Conservation (phyloP, 2,113 vertebrate species). For the Sinocyclocheilus anshuiensis region DNA sequence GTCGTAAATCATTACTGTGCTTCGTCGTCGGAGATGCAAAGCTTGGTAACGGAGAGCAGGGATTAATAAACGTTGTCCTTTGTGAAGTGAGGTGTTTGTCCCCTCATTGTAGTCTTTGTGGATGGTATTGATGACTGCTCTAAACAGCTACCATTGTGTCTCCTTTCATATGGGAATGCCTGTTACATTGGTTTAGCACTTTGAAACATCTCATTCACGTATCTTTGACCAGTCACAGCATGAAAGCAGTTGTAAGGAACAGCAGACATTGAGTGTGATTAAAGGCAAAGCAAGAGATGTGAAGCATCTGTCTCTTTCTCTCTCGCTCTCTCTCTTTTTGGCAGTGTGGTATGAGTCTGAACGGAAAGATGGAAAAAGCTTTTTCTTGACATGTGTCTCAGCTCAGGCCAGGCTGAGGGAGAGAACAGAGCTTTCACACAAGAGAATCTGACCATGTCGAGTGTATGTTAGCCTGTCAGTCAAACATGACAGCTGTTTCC, state of each 20-base stretch:
- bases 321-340: conserved; percentile 8
- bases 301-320: conserved; percentile 44
- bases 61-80: conserved; percentile 48
- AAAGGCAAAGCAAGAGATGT: conserved; percentile 48
- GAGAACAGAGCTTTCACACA: conserved; percentile 51
- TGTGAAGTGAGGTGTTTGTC: conserved; percentile 32
- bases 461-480: conserved; percentile 72
- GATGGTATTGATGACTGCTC: conserved; percentile 41
- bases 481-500: conserved; percentile 80
- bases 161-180: conserved; percentile 44
- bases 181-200: conserved; percentile 43
- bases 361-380: conserved; percentile 44
- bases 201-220: conserved; percentile 49
- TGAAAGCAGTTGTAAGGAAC: conserved; percentile 35
- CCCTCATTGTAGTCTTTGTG: conserved; percentile 23
- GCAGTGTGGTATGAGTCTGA: conserved; percentile 43
- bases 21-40: conserved; percentile 30
- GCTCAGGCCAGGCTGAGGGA: conserved; percentile 41
- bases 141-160: conserved; percentile 26
- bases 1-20: conserved; percentile 40
- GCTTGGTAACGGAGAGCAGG: conserved; percentile 38
- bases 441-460: conserved; percentile 49
- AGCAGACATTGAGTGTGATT: conserved; percentile 47
- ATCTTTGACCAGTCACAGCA: conserved; percentile 45
- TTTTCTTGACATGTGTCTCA: conserved; percentile 45